Evolutionary conservation across 2,797 vertebrate genomes (phyloP).

Genomic region (Triplophysa bombifrons): DNA sequence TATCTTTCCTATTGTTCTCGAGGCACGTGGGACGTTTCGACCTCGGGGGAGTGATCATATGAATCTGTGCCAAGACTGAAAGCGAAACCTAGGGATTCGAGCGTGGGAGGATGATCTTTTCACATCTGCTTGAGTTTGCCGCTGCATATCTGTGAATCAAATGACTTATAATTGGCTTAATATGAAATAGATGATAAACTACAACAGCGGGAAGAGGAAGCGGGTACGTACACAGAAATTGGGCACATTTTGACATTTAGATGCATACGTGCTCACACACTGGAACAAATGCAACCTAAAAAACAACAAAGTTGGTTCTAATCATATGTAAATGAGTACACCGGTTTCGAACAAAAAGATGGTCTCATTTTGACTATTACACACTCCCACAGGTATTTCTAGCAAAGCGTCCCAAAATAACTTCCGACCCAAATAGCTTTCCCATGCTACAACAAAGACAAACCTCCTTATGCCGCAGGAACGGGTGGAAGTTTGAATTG

Average conservation of each 20-base stretch:
- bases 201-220: constrained; percentile 14
- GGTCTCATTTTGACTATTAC: constrained; percentile 78
- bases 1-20: constrained; percentile 41
- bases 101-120: constrained; percentile 8
- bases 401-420: constrained; percentile 82
- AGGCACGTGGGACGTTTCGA: constrained; percentile 42
- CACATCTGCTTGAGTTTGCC: constrained; percentile 24
- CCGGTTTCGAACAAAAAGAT: constrained; percentile 61
- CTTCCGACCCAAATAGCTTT: constrained; percentile 80
- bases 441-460: constrained; percentile 70
- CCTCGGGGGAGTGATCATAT: constrained; percentile 15
- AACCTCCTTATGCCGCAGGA: constrained; percentile 71
- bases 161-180: constrained; percentile 29
- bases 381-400: constrained; percentile 79
- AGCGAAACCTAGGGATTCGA: constrained; percentile 45
- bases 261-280: background rate
- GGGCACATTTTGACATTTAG: background rate
- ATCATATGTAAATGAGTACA: constrained; percentile 28
- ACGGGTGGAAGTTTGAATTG: constrained; percentile 60
- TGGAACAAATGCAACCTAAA: constrained; percentile 14
- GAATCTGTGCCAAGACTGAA: constrained; percentile 41
- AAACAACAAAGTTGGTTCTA: background rate
- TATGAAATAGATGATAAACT: constrained; percentile 25
- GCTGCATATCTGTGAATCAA: constrained; percentile 28
- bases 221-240: background rate